Base-by-base conservation (phyloP, 2,888 invertebrate genomes). In the Macrophya alboannulata region DNA sequence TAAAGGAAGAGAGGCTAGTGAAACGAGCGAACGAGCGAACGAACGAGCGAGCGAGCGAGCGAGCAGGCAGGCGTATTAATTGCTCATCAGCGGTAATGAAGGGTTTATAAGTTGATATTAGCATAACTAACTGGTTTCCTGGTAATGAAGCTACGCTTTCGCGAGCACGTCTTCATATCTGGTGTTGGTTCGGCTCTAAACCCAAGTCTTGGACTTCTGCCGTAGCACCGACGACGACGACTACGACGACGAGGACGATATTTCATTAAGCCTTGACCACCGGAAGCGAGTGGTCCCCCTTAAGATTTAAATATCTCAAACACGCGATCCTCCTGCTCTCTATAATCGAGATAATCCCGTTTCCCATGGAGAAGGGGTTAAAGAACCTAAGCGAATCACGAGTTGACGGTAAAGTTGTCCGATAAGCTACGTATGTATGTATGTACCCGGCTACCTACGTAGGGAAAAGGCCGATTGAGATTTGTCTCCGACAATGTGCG, bases 91-190 rank as follows among this genome's bases (percentile, higher is more conserved):
- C 90, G 89, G 90, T 91, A 92, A 92, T 92, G 92, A 91, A 92
- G 92, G 92, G 92, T 92, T 92, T 92, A 92, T 92, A 92, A 92
- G 92, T 89, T 90, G 91, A 92, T 90, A 93, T 93, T 93, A 92
- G 92, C 92, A 93, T 93, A 93, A 93, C 91, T 92, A 92, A 92
- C 92, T 90, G 92, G 92, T 92, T 92, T 91, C 90, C 90, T 88
- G 90, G 90, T 91, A 91, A 91, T 90, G 91, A 91, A 91, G 91
- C 81, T 77, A 81, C 81, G 81, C 81, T 81, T 81, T 81, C 81
- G 81, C 81, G 81, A 81, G 51, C 81, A 81, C 81, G 59, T 81
- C 81, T 81, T 81, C 81, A 81, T 81, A 81, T 81, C 81, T 81
- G 81, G 62, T 81, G 31, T 51, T 62, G 59, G 81, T 51, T 62